phyloP scores from a whole-genome alignment of 2,113 vertebrate genomes.

The Solea solea region DNA sequence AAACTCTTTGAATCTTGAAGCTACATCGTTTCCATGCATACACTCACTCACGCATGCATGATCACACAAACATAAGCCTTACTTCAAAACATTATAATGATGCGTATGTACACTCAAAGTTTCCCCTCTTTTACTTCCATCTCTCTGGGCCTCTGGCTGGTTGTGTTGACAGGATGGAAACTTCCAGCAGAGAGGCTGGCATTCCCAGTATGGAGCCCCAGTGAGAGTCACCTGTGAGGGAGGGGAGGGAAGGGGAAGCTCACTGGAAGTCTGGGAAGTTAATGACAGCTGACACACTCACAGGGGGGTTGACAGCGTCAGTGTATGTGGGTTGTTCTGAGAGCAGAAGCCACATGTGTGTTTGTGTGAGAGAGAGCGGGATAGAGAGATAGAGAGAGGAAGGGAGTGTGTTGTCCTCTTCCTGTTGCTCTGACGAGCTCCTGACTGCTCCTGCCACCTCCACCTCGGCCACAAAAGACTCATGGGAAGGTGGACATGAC shows the following conservation, averaged over 20 bases:
- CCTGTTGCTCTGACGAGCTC: conserved; percentile 75
- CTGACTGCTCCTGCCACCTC: conserved; percentile 78
- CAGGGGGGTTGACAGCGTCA: conserved; percentile 60
- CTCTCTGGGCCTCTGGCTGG: conserved; percentile 54
- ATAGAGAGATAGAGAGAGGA: conserved; percentile 27
- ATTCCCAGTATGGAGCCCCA: conserved; percentile 49
- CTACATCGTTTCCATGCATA: too few species aligned
- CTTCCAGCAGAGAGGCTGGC: conserved; percentile 47
- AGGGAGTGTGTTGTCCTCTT: conserved; percentile 62
- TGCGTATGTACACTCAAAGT: not conserved
- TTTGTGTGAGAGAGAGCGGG: conserved; percentile 33
- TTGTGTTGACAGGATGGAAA: conserved; percentile 61
- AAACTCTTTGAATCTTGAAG: too few species aligned
- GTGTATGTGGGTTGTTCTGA: conserved; percentile 58
- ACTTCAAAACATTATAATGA: too few species aligned
- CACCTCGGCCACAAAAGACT: conserved; percentile 72
- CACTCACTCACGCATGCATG: too few species aligned
- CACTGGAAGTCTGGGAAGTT: conserved; percentile 65
- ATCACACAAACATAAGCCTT: too few species aligned
- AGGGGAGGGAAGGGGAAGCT: conserved; percentile 48
- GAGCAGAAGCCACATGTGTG: conserved; percentile 26
- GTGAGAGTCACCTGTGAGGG: conserved; percentile 71
- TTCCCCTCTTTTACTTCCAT: conserved; percentile 28
- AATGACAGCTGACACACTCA: conserved; percentile 70
- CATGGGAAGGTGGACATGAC: conserved; percentile 79